A percentile compares a stretch with the other conserved stretches of the same genome.
Evolutionary conservation across 2,113 vertebrate genomes (phyloP).

Genomic region (Cichladusa arquata): DNA sequence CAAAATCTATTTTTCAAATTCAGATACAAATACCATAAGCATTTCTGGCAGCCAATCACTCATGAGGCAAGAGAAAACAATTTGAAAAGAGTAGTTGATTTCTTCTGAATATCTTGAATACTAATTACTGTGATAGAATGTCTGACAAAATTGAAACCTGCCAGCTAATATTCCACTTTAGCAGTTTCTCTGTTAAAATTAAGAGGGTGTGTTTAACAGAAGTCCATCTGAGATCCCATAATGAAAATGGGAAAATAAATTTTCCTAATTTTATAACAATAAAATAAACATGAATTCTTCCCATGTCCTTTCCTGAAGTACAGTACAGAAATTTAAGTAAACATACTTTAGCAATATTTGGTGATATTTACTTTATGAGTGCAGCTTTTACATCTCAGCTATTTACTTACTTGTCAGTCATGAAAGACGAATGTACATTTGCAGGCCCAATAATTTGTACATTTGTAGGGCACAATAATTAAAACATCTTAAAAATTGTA

Average conservation of each 20-base stretch:
- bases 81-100: neutral
- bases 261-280: neutral
- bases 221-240: neutral
- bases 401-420: conserved; percentile 5
- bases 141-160: neutral
- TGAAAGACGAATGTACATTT: neutral
- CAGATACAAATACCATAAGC: neutral
- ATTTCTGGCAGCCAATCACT: neutral
- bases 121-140: neutral
- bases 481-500: neutral
- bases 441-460: neutral
- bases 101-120: neutral
- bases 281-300: neutral
- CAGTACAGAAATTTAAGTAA: neutral
- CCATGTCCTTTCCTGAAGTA: neutral
- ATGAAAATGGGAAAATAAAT: neutral
- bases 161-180: neutral
- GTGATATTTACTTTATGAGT: neutral
- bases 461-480: neutral
- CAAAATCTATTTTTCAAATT: neutral
- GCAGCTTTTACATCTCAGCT: conserved; percentile 16
- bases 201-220: neutral
- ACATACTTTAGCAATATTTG: conserved; percentile 25
- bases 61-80: neutral
- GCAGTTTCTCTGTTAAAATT: neutral